Percentiles rank a stretch among this genome's conserved stretches.
Conservation (phyloP, 2,797 vertebrate genomes). For the Euphonia xanthogaster region DNA sequence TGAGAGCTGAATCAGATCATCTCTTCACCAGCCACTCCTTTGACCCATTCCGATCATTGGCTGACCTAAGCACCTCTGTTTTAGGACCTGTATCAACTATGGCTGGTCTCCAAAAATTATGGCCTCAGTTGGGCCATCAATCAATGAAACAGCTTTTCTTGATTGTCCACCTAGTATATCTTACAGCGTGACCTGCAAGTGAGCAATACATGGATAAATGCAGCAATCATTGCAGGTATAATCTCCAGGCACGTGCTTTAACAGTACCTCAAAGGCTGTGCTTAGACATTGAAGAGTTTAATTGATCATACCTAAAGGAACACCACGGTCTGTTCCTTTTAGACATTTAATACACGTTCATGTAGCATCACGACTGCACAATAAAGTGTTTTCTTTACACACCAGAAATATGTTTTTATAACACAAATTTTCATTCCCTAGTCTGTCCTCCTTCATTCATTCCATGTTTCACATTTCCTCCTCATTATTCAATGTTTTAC, state of each 20-base stretch:
- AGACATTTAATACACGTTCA: neutral
- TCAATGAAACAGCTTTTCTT: neutral
- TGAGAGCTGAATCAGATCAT: neutral
- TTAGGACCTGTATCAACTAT: neutral
- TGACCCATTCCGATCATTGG: neutral
- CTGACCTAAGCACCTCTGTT: neutral
- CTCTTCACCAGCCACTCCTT: neutral
- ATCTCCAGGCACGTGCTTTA: neutral
- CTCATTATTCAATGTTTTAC: neutral
- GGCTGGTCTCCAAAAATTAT: neutral
- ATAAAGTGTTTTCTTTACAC: neutral
- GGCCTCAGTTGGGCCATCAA: neutral
- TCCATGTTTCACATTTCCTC: neutral
- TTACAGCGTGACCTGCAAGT: neutral
- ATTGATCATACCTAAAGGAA: neutral
- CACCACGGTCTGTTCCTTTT: neutral
- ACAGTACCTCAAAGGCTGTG: neutral
- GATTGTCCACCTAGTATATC: neutral
- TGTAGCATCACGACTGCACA: rapidly evolving
- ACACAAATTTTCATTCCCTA: neutral
- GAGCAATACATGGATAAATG: neutral
- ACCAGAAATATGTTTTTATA: neutral
- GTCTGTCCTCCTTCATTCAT: neutral
- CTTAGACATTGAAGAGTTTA: neutral
- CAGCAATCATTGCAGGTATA: neutral